Base-by-base conservation (phyloP, 2,113 vertebrate species). In the Abramis brama region DNA sequence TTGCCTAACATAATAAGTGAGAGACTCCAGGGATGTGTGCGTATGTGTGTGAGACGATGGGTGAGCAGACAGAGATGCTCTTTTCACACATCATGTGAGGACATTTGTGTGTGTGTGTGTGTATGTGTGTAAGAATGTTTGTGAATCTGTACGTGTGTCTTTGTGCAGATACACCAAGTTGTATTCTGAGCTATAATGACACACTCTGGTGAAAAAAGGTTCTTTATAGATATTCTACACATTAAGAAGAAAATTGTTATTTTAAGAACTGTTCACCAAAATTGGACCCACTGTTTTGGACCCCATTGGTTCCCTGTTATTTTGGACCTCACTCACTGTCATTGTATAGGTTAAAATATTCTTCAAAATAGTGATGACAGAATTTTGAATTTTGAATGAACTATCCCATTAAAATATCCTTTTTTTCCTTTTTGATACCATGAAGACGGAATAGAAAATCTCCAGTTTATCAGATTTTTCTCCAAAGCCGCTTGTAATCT, bases 1-100 rank as follows among this genome's bases (percentile, higher is more conserved):
- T 92, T 90, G 89, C 83, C 90, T 91, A 93, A 93, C 90, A 86
- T 92, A 95, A 94, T 94, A 93, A 94, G 92, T 92, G 93, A 91
- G 89, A 92, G 90, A 93, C 93, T 91, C 88, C 68, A 78, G 91
- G 87, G 92, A 86, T 73, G 82, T 13, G 62, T 33, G 71, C 3
- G 86, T 17, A 86, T 82, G 85, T 87, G 86, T 87, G 81, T 75
- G 84, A 82, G 88, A 47, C 6, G 60, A 81, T 64, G 73, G 23
- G 47, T 64, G 68, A 82, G 85, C 78, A 86, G 85, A 86, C 55
- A 86, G 70, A 82, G 59, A 76, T 71, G 47, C 30, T 82, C 80
- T 64, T 88, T 74, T 84, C 71, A 78, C 77, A 85, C 79, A 57
- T 88, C 83, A 60, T 23, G 79, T 85, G 74, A 76, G 76, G 55